Conservation (phyloP, 1,140 invertebrate genomes). For the Plodia interpunctella region DNA sequence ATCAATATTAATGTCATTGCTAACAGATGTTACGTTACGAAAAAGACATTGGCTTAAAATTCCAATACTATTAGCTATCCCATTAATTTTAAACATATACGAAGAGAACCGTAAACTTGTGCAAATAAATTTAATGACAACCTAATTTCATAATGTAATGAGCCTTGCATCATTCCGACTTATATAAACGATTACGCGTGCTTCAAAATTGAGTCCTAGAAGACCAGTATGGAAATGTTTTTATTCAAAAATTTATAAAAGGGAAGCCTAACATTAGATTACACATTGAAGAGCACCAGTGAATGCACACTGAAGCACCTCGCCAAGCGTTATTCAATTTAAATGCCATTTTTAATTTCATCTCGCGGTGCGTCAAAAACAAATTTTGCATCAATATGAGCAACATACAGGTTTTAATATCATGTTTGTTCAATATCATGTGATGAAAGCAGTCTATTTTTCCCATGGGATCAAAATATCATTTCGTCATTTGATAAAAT, state of each 20-base stretch:
- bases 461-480: no score
- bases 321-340: neutral
- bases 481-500: no score
- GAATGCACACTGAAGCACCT: constrained; percentile 44
- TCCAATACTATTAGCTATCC: no score
- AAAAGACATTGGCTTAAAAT: no score
- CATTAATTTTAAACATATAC: no score
- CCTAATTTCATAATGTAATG: neutral
- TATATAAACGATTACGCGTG: neutral
- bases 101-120: no score
- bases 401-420: neutral
- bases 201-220: neutral
- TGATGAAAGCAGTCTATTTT: no score
- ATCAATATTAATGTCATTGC: no score
- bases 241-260: constrained; percentile 43
- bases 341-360: neutral
- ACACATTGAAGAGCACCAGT: constrained; percentile 34
- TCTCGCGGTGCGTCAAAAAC: neutral
- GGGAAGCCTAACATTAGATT: constrained; percentile 37
- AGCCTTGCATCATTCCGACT: neutral
- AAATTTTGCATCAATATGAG: neutral
- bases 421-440: no score
- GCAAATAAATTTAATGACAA: no score
- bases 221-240: neutral
- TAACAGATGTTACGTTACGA: no score